Evolutionary conservation across 2,113 vertebrate genomes (phyloP), one percentile per base, ranked within the genome.

Genomic region (Tetrax tetrax): DNA sequence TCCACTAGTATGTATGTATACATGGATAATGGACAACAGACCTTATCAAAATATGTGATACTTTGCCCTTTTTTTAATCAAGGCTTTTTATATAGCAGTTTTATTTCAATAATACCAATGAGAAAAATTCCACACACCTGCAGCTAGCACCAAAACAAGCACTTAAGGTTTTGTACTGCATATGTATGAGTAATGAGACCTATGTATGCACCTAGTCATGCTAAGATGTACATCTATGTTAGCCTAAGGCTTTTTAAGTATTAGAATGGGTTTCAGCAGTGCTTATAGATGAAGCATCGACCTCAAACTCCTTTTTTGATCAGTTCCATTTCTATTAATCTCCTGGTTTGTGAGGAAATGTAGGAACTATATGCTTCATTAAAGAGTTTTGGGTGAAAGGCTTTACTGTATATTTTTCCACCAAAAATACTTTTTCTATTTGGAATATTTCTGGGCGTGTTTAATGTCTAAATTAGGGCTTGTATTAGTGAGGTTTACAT

Each of bases 1-100:
- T 6, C 2, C 24, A n/a, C 4, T 66, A 43, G 10, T 6, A 51
- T 4, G 1, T 37, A 15, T 1, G 6, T 17, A 43, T 15, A 43
- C 13, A 45, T 33, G n/a, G 29, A 48, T 57, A 84, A 51, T 38
- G 4, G 14, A 41, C 2, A 10, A 38, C 28, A 50, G 15, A 5
- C 25, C 24, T 86, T 59, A 59, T 37, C 28, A 74, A 88, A 92
- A 68, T 64, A 33, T 16, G 10, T 45, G 23, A 48, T 64, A 33
- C 8, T n/a, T 71, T 81, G 3, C 5, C 11, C 2, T 12, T 38
- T 76, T 66, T 76, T 1, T 25, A 54, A 64, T 47, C 38, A 86
- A 70, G 69, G 5, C 1, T 60, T 83, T 93, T 47, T 50, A 38
- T 48, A 10, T 9, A 35, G 7, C 14, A 33, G 7, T 74, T 89